Evolutionary conservation across 2,888 invertebrate species (phyloP).

Genomic region (Drosophila pegasa): DNA sequence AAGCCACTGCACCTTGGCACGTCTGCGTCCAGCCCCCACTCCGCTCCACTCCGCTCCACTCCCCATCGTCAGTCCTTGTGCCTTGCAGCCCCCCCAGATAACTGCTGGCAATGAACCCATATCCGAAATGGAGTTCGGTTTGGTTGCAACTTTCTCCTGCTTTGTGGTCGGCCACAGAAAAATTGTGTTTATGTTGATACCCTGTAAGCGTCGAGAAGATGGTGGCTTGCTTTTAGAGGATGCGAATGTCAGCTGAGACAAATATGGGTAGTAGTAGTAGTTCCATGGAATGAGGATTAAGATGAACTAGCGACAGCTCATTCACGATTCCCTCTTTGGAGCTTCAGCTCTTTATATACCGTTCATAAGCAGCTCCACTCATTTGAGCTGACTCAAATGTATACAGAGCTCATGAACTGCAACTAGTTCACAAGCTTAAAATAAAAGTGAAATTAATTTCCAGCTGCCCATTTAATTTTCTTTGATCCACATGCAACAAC

Average conservation of each 20-base stretch:
- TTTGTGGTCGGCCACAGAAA: not conserved
- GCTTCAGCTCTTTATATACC: not conserved
- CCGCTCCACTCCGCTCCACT: not conserved
- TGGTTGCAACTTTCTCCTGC: not conserved
- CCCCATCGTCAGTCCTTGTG: not conserved
- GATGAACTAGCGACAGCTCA: not conserved
- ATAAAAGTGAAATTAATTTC: not conserved
- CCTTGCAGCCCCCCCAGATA: not conserved
- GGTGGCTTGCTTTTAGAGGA: not conserved
- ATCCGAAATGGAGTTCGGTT: conserved; percentile 6
- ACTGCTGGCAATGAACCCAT: conserved; percentile 2
- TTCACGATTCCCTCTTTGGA: not conserved
- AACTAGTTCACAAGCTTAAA: not conserved
- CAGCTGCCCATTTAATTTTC: too few relatives aligned
- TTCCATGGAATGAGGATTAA: not conserved
- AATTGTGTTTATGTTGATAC: not conserved
- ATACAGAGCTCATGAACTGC: not conserved
- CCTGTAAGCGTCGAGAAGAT: not conserved
- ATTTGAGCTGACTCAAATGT: not conserved
- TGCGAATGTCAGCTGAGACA: not conserved
- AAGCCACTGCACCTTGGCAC: conserved; percentile 1
- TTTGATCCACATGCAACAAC: too few relatives aligned
- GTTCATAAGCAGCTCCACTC: too few relatives aligned
- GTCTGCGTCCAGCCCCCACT: not conserved
- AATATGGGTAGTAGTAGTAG: not conserved